phyloP scores from a whole-genome alignment of 1,140 invertebrate species.

The Penaeus indicus region DNA sequence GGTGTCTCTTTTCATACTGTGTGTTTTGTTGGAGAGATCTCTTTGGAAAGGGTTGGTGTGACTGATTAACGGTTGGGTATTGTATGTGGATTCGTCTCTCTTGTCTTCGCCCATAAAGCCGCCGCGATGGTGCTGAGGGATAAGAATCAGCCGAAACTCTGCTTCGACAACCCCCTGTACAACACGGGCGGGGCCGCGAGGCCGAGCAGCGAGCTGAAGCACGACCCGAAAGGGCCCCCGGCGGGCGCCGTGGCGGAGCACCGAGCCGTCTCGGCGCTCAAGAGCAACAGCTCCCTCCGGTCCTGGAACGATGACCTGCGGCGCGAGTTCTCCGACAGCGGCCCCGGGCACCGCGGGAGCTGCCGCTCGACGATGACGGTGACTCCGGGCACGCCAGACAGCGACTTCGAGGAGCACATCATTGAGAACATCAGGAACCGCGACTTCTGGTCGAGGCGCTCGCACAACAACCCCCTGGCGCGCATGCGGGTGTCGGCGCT shows the following conservation, averaged over 20 bases:
- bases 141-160: slow-evolving; percentile 26
- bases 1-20: too few relatives aligned
- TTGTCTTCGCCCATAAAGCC: too few relatives aligned
- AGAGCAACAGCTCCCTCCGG: too few relatives aligned
- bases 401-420: slow-evolving; percentile 57
- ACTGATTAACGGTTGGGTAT: not conserved
- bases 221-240: slow-evolving; percentile 2
- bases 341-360: not conserved
- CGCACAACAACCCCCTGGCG: slow-evolving; percentile 29
- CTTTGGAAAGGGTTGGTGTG: not conserved
- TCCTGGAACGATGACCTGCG: not conserved
- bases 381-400: slow-evolving; percentile 17
- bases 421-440: slow-evolving; percentile 56
- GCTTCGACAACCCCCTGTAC: slow-evolving; percentile 44
- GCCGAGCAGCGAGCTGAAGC: not conserved
- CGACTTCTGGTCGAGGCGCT: slow-evolving; percentile 47
- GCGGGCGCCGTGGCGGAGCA: not conserved
- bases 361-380: not conserved
- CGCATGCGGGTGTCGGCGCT: not conserved
- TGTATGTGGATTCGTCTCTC: not conserved
- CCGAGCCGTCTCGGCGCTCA: not conserved
- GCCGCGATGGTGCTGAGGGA: slow-evolving; percentile 44
- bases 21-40: too few relatives aligned
- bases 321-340: not conserved
- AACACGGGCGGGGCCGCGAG: not conserved